Base-by-base conservation (phyloP, 2,888 invertebrate species). In the Dendrolimus pini region DNA sequence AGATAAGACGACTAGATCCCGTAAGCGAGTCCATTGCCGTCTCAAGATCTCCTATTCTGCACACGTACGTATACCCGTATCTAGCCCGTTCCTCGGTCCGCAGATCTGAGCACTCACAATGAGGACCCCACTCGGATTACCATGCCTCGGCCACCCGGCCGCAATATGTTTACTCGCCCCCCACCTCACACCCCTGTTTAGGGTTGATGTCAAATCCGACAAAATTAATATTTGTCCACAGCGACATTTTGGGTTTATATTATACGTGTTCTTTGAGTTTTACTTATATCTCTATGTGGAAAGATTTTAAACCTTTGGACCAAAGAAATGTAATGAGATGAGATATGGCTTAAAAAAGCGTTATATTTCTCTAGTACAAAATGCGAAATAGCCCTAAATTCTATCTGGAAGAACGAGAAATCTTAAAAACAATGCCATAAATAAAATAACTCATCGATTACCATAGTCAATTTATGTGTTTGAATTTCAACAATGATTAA, bases 161-260 rank as follows among this genome's bases (percentile, higher is more conserved):
- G 80, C 85, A 84, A 85, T 85, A 83, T 83, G 86, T 82, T 82
- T 78, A 78, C 72, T 74, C 71, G 71, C 67, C 53, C 66, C 64
- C 64, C 63, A 52, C 59, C 55, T 1, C 65, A 56, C 61, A 63
- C 65, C 60, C 53, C n/a, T 54, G 3, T 12, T 47, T 47, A 47
- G 47, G 47, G 47, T 12, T 47, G 47, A 47, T 47, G 12, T 47
- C 47, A 47, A 47, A 47, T 47, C 47, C 47, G 47, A 12, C 47
- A 47, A 47, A 47, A 47, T 47, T 47, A 47, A 47, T 47, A 47
- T 47, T 47, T 47, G 47, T 47, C 47, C 9, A 10, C 47, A 47
- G 9, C 9, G 7, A 55, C 30, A 30, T 30, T 30, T 30, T 6
- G 30, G 30, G 30, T 30, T 30, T 30, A 30, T 30, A 30, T 30